These are phyloP conservation scores for Drosophila pachea DNA, from an alignment of 1,140 invertebrate genomes.

Conservation along the genomic window DNA sequence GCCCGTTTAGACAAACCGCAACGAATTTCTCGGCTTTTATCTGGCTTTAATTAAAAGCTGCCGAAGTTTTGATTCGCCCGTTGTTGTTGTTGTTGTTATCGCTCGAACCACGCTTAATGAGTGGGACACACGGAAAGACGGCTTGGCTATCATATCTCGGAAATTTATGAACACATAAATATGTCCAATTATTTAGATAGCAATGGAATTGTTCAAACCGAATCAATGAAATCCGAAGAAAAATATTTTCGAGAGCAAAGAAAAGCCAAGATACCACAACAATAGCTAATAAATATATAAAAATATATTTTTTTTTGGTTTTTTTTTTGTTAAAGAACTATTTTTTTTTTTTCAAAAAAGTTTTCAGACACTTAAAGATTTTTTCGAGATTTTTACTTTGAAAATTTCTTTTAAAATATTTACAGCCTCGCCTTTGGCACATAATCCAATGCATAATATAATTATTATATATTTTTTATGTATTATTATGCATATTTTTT, in stretches of 20 bases:
- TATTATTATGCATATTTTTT: too few relatives aligned
- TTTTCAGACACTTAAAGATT: too few relatives aligned
- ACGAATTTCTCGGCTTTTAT: constrained; percentile 63
- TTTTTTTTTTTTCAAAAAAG: too few relatives aligned
- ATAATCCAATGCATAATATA: too few relatives aligned
- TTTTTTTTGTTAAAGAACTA: too few relatives aligned
- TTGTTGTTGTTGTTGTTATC: constrained; percentile 3
- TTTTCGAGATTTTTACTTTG: too few relatives aligned
- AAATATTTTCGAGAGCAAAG: neutral
- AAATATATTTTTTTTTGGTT: too few relatives aligned
- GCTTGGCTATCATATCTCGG: constrained; percentile 56
- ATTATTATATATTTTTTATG: too few relatives aligned
- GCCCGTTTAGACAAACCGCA: constrained; percentile 62
- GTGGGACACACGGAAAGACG: constrained; percentile 3
- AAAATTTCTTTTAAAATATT: too few relatives aligned
- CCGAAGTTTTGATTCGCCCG: constrained; percentile 41
- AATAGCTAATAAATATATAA: too few relatives aligned
- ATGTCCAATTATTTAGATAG: constrained; percentile 73
- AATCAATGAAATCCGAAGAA: constrained; percentile 3
- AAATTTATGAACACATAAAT: constrained; percentile 73
- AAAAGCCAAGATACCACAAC: neutral
- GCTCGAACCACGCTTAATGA: constrained; percentile 40
- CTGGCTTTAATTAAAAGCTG: constrained; percentile 71
- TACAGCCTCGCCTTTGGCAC: too few relatives aligned
- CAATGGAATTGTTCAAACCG: constrained; percentile 31